A percentile compares a stretch with the other conserved stretches of the same genome.
Evolutionary conservation across 2,113 vertebrate species (phyloP).

Genomic region (Cyprinodon tularosa): DNA sequence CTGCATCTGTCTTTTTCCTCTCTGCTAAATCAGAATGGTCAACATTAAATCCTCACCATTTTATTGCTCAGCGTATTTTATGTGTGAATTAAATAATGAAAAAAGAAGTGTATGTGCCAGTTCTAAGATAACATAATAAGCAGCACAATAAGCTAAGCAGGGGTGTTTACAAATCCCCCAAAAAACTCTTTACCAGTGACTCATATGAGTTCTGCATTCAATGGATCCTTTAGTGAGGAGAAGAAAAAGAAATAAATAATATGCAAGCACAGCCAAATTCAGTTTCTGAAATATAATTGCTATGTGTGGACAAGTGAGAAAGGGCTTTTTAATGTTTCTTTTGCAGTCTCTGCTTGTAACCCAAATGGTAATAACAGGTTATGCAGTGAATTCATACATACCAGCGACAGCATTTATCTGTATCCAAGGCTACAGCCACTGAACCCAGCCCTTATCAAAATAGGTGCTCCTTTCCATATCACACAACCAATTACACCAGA

Average conservation of each 20-base stretch:
- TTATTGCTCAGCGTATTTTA: slow-evolving; percentile 30
- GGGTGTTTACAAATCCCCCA: slow-evolving; percentile 71
- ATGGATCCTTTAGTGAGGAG: slow-evolving; percentile 59
- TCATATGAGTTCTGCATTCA: slow-evolving; percentile 64
- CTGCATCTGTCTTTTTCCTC: slow-evolving; percentile 27
- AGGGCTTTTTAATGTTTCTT: slow-evolving; percentile 31
- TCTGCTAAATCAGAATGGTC: slow-evolving; percentile 44
- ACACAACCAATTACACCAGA: slow-evolving; percentile 60
- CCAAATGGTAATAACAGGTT: slow-evolving; percentile 49
- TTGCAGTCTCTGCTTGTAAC: slow-evolving; percentile 46
- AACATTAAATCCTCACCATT: slow-evolving; percentile 45
- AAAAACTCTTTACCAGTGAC: slow-evolving; percentile 68
- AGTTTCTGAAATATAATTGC: slow-evolving; percentile 60
- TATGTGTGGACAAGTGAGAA: slow-evolving; percentile 52
- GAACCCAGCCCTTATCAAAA: slow-evolving; percentile 52
- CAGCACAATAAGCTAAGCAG: slow-evolving; percentile 67
- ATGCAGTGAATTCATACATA: slow-evolving; percentile 49
- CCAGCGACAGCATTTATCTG: slow-evolving; percentile 43
- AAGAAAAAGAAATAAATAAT: slow-evolving; percentile 22
- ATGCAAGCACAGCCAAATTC: slow-evolving; percentile 58
- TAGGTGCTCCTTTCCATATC: slow-evolving; percentile 42
- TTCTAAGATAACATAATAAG: slow-evolving; percentile 35
- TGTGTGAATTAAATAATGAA: slow-evolving; percentile 53
- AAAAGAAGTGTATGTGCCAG: slow-evolving; percentile 44
- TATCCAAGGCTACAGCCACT: slow-evolving; percentile 58